A percentile compares a stretch with the other conserved stretches of the same genome.
Evolutionary conservation across 1,140 invertebrate genomes (phyloP).

Genomic region (Mya arenaria): DNA sequence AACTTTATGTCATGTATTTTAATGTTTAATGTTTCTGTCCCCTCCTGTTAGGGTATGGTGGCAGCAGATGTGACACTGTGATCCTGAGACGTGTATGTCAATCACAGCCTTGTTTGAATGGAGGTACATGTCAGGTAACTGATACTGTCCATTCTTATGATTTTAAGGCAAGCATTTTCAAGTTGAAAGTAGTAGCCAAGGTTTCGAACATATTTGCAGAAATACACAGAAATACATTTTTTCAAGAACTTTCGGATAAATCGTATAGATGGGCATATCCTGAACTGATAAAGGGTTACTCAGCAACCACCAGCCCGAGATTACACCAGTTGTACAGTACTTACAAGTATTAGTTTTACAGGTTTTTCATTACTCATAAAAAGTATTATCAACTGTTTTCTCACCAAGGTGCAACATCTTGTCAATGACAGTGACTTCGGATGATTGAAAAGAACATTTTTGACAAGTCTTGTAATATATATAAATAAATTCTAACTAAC

Average conservation of each 20-base stretch:
- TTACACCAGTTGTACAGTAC: background rate
- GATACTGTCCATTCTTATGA: no score
- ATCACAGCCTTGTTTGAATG: constrained; percentile 65
- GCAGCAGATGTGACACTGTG: constrained; percentile 41
- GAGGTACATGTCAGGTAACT: constrained; percentile 62
- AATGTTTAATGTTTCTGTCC: background rate
- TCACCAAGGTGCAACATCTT: no score
- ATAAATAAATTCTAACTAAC: background rate
- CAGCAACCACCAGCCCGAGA: background rate
- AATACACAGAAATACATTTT: background rate
- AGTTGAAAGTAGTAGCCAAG: background rate
- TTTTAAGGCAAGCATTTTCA: background rate
- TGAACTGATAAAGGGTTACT: background rate
- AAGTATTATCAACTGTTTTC: no score
- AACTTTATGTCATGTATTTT: background rate
- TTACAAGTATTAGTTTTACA: no score
- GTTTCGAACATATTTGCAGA: background rate
- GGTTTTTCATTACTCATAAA: no score
- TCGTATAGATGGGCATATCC: background rate
- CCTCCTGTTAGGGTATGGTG: constrained; percentile 60
- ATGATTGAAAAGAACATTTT: no score
- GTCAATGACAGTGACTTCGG: no score
- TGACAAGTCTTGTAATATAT: no score
- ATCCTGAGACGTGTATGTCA: constrained; percentile 52
- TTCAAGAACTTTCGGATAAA: background rate